These are phyloP conservation scores for Spongilla lacustris DNA, from an alignment of 37 sponge, comb jelly and placozoan species.

Conservation along the genomic window DNA sequence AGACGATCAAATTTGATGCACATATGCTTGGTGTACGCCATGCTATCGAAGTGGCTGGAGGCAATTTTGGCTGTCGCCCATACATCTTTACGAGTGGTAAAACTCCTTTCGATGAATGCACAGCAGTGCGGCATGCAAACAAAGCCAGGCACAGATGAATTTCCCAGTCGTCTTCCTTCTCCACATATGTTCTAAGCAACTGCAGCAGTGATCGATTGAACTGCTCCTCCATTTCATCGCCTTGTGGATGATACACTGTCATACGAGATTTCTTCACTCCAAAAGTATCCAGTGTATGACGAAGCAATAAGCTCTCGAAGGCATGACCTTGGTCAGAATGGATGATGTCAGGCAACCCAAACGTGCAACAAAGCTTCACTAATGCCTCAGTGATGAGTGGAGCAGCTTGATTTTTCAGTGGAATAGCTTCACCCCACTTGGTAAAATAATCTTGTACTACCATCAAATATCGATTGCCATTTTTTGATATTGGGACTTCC, in stretches of 20 bases:
- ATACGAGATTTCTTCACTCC: slow-evolving; percentile 36
- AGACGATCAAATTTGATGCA: not conserved
- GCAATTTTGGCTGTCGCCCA: slow-evolving; percentile 26
- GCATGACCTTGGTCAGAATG: slow-evolving; percentile 65
- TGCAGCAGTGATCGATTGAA: slow-evolving; percentile 61
- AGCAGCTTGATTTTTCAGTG: slow-evolving; percentile 30
- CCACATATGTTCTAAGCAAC: slow-evolving; percentile 36
- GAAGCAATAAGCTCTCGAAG: slow-evolving; percentile 51
- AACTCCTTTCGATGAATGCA: slow-evolving; percentile 29
- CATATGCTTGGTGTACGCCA: slow-evolving; percentile 8
- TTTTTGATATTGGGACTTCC: slow-evolving; percentile 29
- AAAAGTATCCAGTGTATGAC: slow-evolving; percentile 33
- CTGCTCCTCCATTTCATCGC: slow-evolving; percentile 62
- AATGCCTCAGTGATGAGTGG: slow-evolving; percentile 16
- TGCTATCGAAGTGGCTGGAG: not conserved
- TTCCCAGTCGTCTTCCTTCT: slow-evolving; percentile 46
- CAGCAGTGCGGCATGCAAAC: slow-evolving; percentile 49
- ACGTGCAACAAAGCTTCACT: not conserved
- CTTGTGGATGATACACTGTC: slow-evolving; percentile 53
- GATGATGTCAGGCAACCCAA: slow-evolving; percentile 38
- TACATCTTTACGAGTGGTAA: slow-evolving; percentile 59
- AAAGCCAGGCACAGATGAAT: slow-evolving; percentile 35
- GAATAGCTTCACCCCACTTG: not conserved
- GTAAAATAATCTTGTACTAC: no score
- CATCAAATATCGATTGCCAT: slow-evolving; percentile 1